A percentile compares a stretch with the other conserved stretches of the same genome.
Evolutionary conservation across 2,113 vertebrate genomes (phyloP).

Genomic region (Rousettus leschenaultii): DNA sequence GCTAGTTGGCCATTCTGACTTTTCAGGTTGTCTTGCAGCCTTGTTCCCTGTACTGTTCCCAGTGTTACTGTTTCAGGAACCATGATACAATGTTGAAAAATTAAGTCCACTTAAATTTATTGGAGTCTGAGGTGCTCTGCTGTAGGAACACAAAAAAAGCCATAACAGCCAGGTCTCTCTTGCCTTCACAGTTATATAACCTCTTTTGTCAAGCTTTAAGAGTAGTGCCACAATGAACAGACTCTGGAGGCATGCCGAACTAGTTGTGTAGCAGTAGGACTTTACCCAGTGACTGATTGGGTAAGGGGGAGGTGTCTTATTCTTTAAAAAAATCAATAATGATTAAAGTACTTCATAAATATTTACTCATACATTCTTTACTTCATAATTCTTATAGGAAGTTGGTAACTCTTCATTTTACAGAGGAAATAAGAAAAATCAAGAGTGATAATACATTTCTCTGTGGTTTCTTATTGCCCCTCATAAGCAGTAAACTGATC

Average conservation of each 20-base stretch:
- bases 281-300: conserved; percentile 34
- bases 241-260: background rate
- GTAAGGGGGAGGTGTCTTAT: background rate
- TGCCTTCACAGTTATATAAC: background rate
- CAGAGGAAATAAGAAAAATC: conserved; percentile 68
- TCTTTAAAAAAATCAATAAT: conserved; percentile 31
- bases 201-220: background rate
- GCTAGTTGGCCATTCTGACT: background rate
- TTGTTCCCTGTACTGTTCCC: background rate
- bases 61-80: conserved; percentile 19
- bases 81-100: background rate
- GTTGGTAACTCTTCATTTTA: conserved; percentile 62
- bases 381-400: conserved; percentile 54
- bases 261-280: conserved; percentile 19
- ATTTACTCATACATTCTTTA: conserved; percentile 19
- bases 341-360: conserved; percentile 48
- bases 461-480: conserved; percentile 73
- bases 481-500: conserved; percentile 61
- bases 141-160: background rate
- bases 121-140: background rate
- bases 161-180: background rate
- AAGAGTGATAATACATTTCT: conserved; percentile 60
- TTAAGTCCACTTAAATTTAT: conserved; percentile 28
- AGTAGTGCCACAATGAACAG: background rate
- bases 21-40: background rate